These are phyloP conservation scores for Mormyrops boulengeri DNA, from an alignment of 2,797 vertebrate genomes.

Conservation along the genomic window DNA sequence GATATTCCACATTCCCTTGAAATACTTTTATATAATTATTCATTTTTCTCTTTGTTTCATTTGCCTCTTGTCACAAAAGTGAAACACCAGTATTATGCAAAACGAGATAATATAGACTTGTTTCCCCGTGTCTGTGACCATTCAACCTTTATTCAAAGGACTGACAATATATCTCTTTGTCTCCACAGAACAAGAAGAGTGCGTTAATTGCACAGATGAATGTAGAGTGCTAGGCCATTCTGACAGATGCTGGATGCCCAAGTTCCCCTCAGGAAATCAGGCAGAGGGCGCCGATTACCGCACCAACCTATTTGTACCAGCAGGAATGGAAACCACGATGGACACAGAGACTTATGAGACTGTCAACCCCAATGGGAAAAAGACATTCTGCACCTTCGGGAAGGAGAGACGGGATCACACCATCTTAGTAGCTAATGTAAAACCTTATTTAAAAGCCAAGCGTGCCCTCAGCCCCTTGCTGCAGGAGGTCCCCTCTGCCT, in stretches of 20 bases:
- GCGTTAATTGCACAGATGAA: constrained; percentile 96
- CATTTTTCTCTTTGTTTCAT: constrained; percentile 37
- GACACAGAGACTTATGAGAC: constrained; percentile 82
- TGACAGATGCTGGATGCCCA: constrained; percentile 98
- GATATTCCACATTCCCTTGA: constrained; percentile 55
- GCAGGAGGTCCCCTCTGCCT: constrained; percentile 85
- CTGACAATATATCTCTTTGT: constrained; percentile 12
- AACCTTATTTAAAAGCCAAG: constrained; percentile 98
- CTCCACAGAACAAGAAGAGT: constrained; percentile 87
- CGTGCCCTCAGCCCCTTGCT: constrained; percentile 89
- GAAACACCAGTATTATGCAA: constrained; percentile 49
- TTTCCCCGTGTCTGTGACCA: constrained; percentile 12
- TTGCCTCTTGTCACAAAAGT: constrained; percentile 36
- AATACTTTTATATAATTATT: constrained; percentile 32
- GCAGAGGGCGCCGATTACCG: constrained; percentile 87
- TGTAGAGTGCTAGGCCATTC: constrained; percentile 97
- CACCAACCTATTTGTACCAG: constrained; percentile 80
- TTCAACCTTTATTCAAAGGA: not conserved
- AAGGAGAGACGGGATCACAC: constrained; percentile 98
- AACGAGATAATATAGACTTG: constrained; percentile 23
- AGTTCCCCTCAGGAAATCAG: constrained; percentile 91
- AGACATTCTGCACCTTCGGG: constrained; percentile 98
- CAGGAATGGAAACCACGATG: constrained; percentile 32
- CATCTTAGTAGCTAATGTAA: constrained; percentile 97
- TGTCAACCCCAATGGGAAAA: constrained; percentile 86